These are phyloP conservation scores for Calameuta pallipes DNA, from an alignment of 2,888 invertebrate species.

Conservation along the genomic window DNA sequence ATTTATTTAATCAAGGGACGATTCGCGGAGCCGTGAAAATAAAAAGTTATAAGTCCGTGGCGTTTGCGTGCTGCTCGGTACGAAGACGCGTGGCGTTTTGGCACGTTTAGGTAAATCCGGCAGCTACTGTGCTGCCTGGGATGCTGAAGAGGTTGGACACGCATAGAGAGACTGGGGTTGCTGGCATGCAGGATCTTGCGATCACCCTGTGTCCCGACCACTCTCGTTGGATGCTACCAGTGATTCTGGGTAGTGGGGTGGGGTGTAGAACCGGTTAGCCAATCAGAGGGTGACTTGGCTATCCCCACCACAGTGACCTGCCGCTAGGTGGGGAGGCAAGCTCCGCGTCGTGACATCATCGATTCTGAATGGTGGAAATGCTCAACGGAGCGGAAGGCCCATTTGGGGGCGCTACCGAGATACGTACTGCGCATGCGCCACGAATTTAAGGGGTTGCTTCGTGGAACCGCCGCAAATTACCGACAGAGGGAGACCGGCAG, in stretches of 20 bases:
- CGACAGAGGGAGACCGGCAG: constrained; percentile 51
- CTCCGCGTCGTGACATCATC: constrained; percentile 61
- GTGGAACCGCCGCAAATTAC: constrained; percentile 15
- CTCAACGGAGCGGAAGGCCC: constrained; percentile 65
- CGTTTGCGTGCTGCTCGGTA: constrained; percentile 38
- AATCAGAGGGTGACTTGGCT: constrained; percentile 39
- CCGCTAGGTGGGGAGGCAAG: constrained; percentile 40
- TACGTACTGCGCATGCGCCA: constrained; percentile 38
- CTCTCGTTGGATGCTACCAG: constrained; percentile 46
- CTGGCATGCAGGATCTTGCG: constrained; percentile 12
- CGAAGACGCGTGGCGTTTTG: constrained; percentile 53
- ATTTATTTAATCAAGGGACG: not conserved
- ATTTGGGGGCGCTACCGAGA: constrained; percentile 60
- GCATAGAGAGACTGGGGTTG: constrained; percentile 41
- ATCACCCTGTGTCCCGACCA: constrained; percentile 28
- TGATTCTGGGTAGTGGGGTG: constrained; percentile 34
- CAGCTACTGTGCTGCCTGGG: not conserved
- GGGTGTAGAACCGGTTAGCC: constrained; percentile 35
- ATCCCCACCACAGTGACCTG: constrained; percentile 27
- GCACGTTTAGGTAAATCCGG: constrained; percentile 26
- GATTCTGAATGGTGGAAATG: constrained; percentile 66
- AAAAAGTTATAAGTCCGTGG: not conserved
- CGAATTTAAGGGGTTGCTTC: constrained; percentile 20
- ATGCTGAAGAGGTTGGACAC: constrained; percentile 39
- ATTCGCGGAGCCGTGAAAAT: not conserved